Evolutionary conservation across 2,113 vertebrate species (phyloP).

Genomic region (Etheostoma cragini): DNA sequence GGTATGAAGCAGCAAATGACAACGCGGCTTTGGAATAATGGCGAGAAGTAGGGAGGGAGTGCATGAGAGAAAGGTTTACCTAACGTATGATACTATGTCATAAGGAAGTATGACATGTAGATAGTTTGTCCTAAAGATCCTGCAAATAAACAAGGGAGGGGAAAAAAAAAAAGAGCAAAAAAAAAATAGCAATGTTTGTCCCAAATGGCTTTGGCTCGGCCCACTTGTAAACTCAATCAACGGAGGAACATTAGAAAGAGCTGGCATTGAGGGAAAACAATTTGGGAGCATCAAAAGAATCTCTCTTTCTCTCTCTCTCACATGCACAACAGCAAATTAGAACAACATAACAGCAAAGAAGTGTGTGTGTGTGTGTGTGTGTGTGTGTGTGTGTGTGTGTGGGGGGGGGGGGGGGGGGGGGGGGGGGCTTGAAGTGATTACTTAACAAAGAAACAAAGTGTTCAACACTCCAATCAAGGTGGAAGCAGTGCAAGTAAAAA

Average conservation of each 20-base stretch:
- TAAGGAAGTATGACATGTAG: constrained; percentile 49
- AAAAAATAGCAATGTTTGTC: constrained; percentile 15
- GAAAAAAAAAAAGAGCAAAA: not conserved
- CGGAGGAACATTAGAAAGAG: constrained; percentile 61
- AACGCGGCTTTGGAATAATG: constrained; percentile 78
- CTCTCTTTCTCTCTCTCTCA: constrained; percentile 42
- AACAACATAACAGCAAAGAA: constrained; percentile 82
- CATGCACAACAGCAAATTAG: constrained; percentile 63
- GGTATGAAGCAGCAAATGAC: constrained; percentile 82
- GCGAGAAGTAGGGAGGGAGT: constrained; percentile 56
- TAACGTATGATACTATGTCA: constrained; percentile 46
- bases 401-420: constrained; percentile 1
- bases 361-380: constrained; percentile 3
- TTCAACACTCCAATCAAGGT: constrained; percentile 71
- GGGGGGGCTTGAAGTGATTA: constrained; percentile 67
- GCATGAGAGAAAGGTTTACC: constrained; percentile 58
- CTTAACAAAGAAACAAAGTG: constrained; percentile 60
- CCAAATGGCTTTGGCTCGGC: constrained; percentile 44
- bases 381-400: constrained; percentile 31
- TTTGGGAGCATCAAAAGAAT: constrained; percentile 69
- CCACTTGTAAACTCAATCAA: constrained; percentile 79
- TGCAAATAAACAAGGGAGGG: constrained; percentile 45
- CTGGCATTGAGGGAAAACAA: constrained; percentile 66
- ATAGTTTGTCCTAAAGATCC: constrained; percentile 45
- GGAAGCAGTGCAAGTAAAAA: constrained; percentile 44